Base-by-base conservation (phyloP, 2,797 vertebrate species). In the Sardinella longiceps region DNA sequence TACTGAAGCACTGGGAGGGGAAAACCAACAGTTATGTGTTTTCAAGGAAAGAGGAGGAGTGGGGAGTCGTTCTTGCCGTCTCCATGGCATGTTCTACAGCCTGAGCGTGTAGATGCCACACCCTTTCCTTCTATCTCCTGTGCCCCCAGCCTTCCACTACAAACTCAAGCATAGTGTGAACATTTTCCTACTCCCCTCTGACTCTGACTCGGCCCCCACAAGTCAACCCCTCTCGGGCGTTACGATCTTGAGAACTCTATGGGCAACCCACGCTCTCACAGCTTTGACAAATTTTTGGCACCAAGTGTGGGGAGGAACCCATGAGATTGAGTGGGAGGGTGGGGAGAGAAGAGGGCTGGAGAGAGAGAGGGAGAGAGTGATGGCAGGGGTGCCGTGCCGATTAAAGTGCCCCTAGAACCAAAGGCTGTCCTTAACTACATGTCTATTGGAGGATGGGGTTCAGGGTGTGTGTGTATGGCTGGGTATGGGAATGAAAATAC, bases 221-320 rank as follows among this genome's bases (percentile, higher is more conserved):
- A 30, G 5, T 74, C 66, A 4, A 74, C 66, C 30, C 20, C 66
- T 77, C 82, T 83, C 43, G 63, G 53, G 39, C 50, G 85, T 80
- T 77, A 51, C 77, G 86, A 85, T 87, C 30, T 18, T 45, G 37
- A 84, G 58, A 89, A 90, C 82, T 83, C 81, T 88, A 88, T 85
- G 60, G 84, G 56, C 84, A 48, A 80, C 85, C 63, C 74, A 86
- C 89, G 83, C 90, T 90, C 86, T 90, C 80, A 86, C 74, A 87
- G 45, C 77, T 90, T 84, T 87, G 85, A 90, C 90, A 91, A 89
- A 87, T 91, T 92, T 90, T 83, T 91, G 90, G 86, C 87, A 89
- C 80, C 80, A 80, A 66, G 23, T 74, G 23, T 33, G 48, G 48
- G 80, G 85, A 84, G 83, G 82, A 87, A 86, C 48, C 70, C 70